These are phyloP conservation scores for Eubucco bourcierii DNA, from an alignment of 2,113 vertebrate genomes.

Conservation along the genomic window DNA sequence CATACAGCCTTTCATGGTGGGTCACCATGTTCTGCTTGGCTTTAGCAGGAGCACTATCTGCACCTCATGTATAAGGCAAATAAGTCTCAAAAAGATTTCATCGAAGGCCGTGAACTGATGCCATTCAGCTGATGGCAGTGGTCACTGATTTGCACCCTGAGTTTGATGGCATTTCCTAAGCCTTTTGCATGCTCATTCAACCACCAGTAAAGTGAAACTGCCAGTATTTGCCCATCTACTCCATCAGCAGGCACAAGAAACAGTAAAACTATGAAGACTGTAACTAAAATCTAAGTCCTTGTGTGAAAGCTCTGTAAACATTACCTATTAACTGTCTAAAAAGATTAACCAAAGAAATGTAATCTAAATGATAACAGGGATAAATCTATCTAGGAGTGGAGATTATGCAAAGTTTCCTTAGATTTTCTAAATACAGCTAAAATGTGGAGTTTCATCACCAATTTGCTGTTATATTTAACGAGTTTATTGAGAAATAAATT, in stretches of 20 bases:
- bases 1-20: not conserved
- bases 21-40: not conserved
- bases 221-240: not conserved
- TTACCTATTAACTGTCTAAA: constrained; percentile 1
- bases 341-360: constrained; percentile 5
- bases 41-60: not conserved
- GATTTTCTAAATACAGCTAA: constrained; percentile 8
- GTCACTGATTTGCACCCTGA: not conserved
- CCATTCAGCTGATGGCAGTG: no score
- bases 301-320: constrained; percentile 6
- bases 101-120: not conserved
- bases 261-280: not conserved
- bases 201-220: not conserved
- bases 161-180: not conserved
- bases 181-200: not conserved
- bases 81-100: not conserved
- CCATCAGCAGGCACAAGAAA: not conserved
- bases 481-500: not conserved
- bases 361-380: not conserved
- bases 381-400: not conserved
- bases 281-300: not conserved
- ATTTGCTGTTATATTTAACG: not conserved
- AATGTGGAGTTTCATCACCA: not conserved
- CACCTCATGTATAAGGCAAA: not conserved
- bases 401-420: not conserved